phyloP scores from a whole-genome alignment of 1,140 invertebrate species.

The Ganaspis sp. region DNA sequence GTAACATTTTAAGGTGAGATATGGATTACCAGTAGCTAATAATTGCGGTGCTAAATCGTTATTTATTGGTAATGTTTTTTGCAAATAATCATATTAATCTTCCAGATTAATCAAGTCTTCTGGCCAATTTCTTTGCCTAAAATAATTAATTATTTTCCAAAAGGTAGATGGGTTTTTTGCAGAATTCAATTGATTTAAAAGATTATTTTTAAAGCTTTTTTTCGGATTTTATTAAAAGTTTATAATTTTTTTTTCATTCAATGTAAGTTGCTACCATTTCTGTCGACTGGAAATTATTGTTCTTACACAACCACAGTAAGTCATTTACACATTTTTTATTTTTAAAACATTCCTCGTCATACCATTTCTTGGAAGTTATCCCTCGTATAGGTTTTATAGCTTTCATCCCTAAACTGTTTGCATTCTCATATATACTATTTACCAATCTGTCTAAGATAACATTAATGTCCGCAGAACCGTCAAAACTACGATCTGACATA shows the following conservation, averaged over 20 bases:
- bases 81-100: not conserved
- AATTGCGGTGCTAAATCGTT: no score
- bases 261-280: not conserved
- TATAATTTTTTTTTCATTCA: not conserved
- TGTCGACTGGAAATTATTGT: not conserved
- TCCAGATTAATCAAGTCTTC: not conserved
- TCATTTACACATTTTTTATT: not conserved
- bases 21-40: not conserved
- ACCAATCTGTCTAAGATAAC: no score
- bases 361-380: not conserved
- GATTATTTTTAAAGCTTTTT: not conserved
- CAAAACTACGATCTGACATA: no score
- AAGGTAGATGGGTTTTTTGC: not conserved
- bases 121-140: not conserved
- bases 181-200: not conserved
- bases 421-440: no score
- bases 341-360: not conserved
- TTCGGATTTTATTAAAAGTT: not conserved
- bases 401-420: no score
- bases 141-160: not conserved
- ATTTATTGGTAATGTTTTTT: not conserved
- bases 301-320: not conserved
- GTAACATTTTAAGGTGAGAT: not conserved
- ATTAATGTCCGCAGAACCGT: no score
- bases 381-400: no score